Percentiles rank a stretch among this genome's conserved stretches.
Conservation (phyloP, 2,797 vertebrate genomes). For the Helarctos malayanus region DNA sequence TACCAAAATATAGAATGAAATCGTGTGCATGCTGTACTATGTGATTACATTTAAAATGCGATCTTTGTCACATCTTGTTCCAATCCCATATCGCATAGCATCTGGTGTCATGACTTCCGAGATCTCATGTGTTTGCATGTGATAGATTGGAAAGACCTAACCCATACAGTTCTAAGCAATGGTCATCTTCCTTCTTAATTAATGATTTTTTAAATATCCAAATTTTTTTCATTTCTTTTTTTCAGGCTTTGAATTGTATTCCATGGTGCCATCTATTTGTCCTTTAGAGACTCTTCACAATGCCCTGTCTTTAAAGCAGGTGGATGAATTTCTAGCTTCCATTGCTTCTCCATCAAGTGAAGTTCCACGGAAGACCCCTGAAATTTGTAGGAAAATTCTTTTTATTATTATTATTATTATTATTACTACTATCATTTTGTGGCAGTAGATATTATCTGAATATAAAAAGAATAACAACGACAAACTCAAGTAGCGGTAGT, state of each 20-base stretch:
- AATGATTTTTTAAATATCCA: slow-evolving; percentile 59
- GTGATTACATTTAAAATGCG: slow-evolving; percentile 65
- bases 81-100: slow-evolving; percentile 76
- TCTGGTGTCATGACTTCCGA: slow-evolving; percentile 79
- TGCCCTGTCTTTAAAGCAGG: slow-evolving; percentile 95
- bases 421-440: not conserved
- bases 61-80: slow-evolving; percentile 71
- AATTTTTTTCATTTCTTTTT: slow-evolving; percentile 80
- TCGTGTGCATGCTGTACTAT: slow-evolving; percentile 74
- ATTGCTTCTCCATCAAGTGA: slow-evolving; percentile 91
- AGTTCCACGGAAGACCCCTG: slow-evolving; percentile 87
- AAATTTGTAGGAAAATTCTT: slow-evolving; percentile 84
- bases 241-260: slow-evolving; percentile 94
- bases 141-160: slow-evolving; percentile 60
- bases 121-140: slow-evolving; percentile 80
- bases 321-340: slow-evolving; percentile 94
- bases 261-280: slow-evolving; percentile 96
- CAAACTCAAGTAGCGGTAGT: slow-evolving; percentile 8
- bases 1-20: slow-evolving; percentile 51
- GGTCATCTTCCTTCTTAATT: slow-evolving; percentile 68
- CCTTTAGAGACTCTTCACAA: slow-evolving; percentile 96
- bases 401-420: slow-evolving; percentile 11
- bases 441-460: not conserved
- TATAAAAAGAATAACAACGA: slow-evolving; percentile 10
- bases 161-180: not conserved